A percentile compares a stretch with the other conserved stretches of the same genome.
Evolutionary conservation across 2,113 vertebrate species (phyloP).

Genomic region (Sclerurus mexicanus): DNA sequence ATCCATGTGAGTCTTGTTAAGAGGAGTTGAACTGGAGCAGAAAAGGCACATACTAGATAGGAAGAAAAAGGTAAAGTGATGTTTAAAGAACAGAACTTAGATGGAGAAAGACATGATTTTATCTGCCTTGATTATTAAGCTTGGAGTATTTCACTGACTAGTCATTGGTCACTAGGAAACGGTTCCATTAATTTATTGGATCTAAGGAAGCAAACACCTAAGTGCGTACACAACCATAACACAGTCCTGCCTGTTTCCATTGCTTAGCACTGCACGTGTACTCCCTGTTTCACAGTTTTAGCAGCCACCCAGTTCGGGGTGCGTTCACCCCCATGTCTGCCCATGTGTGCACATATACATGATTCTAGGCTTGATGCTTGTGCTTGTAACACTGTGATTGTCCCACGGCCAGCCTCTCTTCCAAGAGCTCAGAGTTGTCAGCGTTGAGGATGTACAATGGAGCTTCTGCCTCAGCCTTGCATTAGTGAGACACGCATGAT

Average conservation of each 20-base stretch:
- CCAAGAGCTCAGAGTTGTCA: background rate
- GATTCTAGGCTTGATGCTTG: background rate
- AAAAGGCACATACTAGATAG: background rate
- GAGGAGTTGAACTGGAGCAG: background rate
- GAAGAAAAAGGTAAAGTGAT: background rate
- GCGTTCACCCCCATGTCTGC: background rate
- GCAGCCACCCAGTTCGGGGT: background rate
- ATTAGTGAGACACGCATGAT: background rate
- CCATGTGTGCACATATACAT: rapidly evolving
- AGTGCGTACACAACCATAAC: too few species aligned
- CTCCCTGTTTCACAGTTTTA: background rate
- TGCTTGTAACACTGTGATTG: background rate
- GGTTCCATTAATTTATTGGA: background rate
- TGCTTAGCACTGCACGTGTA: background rate
- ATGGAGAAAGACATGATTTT: background rate
- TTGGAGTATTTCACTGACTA: background rate
- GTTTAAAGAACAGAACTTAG: background rate
- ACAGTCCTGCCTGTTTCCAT: background rate
- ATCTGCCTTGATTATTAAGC: background rate
- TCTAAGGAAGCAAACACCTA: background rate
- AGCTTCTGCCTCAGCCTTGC: background rate
- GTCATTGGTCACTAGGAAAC: background rate
- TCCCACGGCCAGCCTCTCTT: background rate
- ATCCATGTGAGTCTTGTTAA: background rate
- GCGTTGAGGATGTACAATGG: background rate